These are phyloP conservation scores for Azemiops feae DNA, from an alignment of 2,113 vertebrate species.

Conservation along the genomic window DNA sequence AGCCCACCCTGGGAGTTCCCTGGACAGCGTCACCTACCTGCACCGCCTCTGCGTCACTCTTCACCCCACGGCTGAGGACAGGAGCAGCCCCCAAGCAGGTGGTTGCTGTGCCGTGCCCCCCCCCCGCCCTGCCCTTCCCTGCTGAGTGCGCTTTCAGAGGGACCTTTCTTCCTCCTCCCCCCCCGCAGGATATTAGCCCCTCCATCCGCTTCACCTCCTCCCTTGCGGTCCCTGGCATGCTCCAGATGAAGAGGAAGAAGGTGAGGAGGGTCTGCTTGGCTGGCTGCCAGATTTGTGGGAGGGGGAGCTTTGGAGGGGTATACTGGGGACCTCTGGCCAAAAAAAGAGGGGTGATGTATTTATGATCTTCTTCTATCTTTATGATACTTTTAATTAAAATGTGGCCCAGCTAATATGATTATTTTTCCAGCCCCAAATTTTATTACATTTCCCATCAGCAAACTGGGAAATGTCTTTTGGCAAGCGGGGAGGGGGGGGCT, in stretches of 20 bases:
- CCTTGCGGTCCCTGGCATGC: neutral
- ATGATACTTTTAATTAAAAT: neutral
- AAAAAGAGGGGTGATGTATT: neutral
- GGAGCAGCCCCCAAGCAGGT: neutral
- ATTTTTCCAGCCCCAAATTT: neutral
- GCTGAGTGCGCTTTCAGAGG: neutral
- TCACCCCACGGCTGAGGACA: neutral
- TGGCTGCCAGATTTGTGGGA: neutral
- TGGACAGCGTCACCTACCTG: neutral
- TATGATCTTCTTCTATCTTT: no score
- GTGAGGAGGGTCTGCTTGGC: neutral
- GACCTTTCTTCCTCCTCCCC: neutral
- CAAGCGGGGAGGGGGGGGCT: neutral
- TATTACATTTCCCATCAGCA: neutral
- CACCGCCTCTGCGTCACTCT: neutral
- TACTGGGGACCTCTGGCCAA: neutral
- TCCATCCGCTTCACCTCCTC: neutral
- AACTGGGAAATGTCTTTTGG: neutral
- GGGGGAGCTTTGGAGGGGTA: neutral
- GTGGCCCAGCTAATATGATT: neutral
- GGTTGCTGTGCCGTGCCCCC: neutral
- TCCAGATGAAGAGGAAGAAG: neutral
- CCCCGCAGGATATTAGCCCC: neutral
- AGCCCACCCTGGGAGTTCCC: neutral
- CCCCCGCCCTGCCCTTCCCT: neutral